Base-by-base conservation (phyloP, 2,113 vertebrate species). In the Pheucticus melanocephalus region DNA sequence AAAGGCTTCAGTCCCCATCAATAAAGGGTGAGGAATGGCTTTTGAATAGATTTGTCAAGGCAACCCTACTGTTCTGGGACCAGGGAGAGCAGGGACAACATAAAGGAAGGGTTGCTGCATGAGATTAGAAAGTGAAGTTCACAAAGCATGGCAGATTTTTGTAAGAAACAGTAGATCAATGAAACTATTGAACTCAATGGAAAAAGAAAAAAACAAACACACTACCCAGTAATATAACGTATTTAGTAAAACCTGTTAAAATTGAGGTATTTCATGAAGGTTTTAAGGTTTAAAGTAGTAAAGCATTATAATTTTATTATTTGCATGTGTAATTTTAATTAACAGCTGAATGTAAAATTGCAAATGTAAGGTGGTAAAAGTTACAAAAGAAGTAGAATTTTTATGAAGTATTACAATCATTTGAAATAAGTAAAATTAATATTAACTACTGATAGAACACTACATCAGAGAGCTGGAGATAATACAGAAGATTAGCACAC, bases 31-130 rank as follows among this genome's bases (percentile, higher is more conserved):
- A 97, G 98, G 98, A 98, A 98, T 97, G 94, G 98, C 97, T 98
- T 98, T 98, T 99, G 98, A 99, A 99, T 99, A 99, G 99, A 99
- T 99, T 99, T 99, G 98, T 99, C 99, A 99, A 99, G 98, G 99
- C 99, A 99, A 98, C 97, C 98, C 98, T 98, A 98, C 98, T 98
- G 98, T 98, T 99, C 98, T 98, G 98, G 98, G 98, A 98, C 98
- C 98, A 98, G 97, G 97, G 98, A 98, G 98, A 98, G 98, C 98
- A 98, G 98, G 97, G 98, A 97, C 98, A 98, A 98, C 97, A 99
- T 98, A 99, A 99, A 99, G 98, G 98, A 98, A 98, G 98, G 98
- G 98, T 98, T 98, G 98, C 98, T 98, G 98, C 98, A 98, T 98
- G 97, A 98, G 98, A 99, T 99, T 99, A 99, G 98, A 99, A 98